Evolutionary conservation across 2,888 invertebrate genomes (phyloP), one percentile per base, ranked within the genome.

Genomic region (Mythimna impura): DNA sequence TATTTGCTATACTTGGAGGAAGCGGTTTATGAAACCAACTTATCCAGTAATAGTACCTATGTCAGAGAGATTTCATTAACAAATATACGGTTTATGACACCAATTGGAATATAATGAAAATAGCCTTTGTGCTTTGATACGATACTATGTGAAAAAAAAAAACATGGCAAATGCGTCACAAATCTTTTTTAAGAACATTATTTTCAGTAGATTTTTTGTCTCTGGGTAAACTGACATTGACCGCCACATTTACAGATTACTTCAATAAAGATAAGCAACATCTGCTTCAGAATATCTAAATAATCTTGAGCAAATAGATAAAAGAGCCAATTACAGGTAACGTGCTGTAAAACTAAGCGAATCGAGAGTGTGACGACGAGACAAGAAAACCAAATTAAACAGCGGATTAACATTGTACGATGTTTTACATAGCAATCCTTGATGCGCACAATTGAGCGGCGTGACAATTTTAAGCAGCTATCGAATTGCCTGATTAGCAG

Each of bases 391-490:
- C 67, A 82, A 73, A 71, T 82, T 66, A 57, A 75, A 73, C 63
- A 61, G 58, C 63, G 68, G 63, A 76, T 67, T 82, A 83, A 78
- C 84, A 85, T 85, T 85, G 83, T 75, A 64, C 43, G 55, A 61
- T 66, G 72, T 71, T 82, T 75, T 67, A 78, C 68, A 78, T 71
- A 70, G 36, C 73, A 52, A 69, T 57, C 34, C n/a, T 43, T 34
- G 74, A 52, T 61, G 64, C 72, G 60, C 68, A 62, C 58, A 71
- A 83, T 64, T 76, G 67, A 57, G 61, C 73, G 75, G n/a, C 80
- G 71, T 69, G 72, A 82, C 82, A 83, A 85, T 85, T 66, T 80
- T 71, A 83, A 85, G 74, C 66, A 82, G 73, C 52, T 34, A 71
- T 73, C 66, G 72, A 68, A 71, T 47, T 25, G 47, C 47, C 47